Percentiles rank a stretch among this genome's conserved stretches.
These are phyloP conservation scores for Brachyptera risi DNA, from an alignment of 2,888 invertebrate genomes.

Conservation along the genomic window DNA sequence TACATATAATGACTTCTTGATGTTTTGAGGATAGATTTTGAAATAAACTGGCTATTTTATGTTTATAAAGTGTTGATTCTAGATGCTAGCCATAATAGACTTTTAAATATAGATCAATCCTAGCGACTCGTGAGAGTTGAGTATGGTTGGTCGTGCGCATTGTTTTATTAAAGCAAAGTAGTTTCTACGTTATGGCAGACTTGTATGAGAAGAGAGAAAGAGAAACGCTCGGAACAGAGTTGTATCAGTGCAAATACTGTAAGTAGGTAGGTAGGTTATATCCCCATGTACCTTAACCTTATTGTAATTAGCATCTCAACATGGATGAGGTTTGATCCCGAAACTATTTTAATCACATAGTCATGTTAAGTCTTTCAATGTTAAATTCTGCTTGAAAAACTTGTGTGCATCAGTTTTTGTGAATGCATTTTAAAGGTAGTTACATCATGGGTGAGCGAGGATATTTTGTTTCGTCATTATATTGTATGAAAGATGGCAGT, in stretches of 20 bases:
- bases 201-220: constrained; percentile 19
- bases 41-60: constrained; percentile 19
- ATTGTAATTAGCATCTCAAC: constrained; percentile 24
- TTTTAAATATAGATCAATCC: not conserved
- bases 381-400: constrained; percentile 20
- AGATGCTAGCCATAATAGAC: constrained; percentile 16
- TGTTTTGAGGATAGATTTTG: constrained; percentile 25
- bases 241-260: constrained; percentile 30
- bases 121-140: not conserved
- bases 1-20: constrained; percentile 32
- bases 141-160: not conserved
- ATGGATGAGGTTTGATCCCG: constrained; percentile 1
- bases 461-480: constrained; percentile 13
- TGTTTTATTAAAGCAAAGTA: not conserved
- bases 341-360: constrained; percentile 18
- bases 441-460: not conserved
- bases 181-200: not conserved
- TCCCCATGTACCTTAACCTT: constrained; percentile 11
- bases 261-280: constrained; percentile 27
- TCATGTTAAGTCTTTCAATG: constrained; percentile 18
- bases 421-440: not conserved
- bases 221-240: constrained; percentile 26
- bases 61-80: constrained; percentile 20
- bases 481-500: constrained; percentile 9
- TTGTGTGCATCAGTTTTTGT: constrained; percentile 21